These are phyloP conservation scores for Drosophila subpulchrella DNA, from an alignment of 1,140 invertebrate species.

Conservation along the genomic window DNA sequence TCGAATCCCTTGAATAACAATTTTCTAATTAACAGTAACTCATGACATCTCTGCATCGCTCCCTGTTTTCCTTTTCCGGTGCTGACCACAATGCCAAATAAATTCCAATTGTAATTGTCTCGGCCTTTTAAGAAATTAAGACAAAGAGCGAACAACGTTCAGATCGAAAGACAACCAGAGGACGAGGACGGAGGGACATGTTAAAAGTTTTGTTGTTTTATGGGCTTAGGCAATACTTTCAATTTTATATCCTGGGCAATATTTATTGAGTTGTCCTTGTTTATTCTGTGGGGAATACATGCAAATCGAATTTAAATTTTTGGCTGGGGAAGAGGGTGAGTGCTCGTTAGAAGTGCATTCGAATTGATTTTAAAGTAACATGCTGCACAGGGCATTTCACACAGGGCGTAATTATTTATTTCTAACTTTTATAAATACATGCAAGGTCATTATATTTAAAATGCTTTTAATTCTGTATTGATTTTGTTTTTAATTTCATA, in stretches of 20 bases:
- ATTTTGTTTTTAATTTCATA: too few relatives aligned
- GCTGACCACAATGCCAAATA: constrained; percentile 45
- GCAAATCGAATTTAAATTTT: constrained; percentile 3
- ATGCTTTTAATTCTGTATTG: too few relatives aligned
- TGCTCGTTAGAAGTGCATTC: constrained; percentile 45
- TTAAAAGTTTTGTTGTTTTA: constrained; percentile 29
- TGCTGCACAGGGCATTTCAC: background rate
- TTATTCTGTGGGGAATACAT: constrained; percentile 23
- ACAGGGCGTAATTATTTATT: background rate
- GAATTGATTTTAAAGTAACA: constrained; percentile 52
- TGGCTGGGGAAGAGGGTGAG: background rate
- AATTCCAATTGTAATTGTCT: constrained; percentile 71
- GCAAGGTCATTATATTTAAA: too few relatives aligned
- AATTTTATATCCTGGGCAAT: constrained; percentile 60
- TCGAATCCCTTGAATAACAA: constrained; percentile 46
- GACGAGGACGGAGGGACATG: background rate
- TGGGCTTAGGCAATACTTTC: constrained; percentile 52
- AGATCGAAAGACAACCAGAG: constrained; percentile 12
- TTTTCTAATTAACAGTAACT: constrained; percentile 77
- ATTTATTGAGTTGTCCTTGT: constrained; percentile 55
- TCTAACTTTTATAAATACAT: too few relatives aligned
- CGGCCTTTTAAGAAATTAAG: constrained; percentile 48
- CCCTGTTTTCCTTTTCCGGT: background rate
- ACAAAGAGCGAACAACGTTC: constrained; percentile 26
- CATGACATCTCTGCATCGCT: constrained; percentile 22